Conservation (phyloP, 2,113 vertebrate species). For the Ptyas mucosa region DNA sequence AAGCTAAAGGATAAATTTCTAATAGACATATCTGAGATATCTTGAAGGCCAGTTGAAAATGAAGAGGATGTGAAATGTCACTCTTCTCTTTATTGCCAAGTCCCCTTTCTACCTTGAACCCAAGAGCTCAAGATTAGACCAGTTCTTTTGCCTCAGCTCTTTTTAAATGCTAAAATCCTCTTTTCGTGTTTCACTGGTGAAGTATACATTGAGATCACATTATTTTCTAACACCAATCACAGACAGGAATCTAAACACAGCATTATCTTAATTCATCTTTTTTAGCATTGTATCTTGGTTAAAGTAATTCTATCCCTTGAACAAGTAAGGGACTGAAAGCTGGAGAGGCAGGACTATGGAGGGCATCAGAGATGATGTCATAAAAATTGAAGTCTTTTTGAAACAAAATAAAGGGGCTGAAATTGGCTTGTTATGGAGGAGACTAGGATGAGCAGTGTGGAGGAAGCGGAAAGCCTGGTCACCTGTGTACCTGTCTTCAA, state of each 20-base stretch:
- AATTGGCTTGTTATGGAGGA: constrained; percentile 43
- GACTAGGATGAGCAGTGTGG: constrained; percentile 12
- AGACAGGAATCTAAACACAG: constrained; percentile 63
- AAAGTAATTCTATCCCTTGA: constrained; percentile 50
- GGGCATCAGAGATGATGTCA: constrained; percentile 57
- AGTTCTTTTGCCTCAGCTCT: background rate
- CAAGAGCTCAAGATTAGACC: background rate
- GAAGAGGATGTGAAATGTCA: background rate
- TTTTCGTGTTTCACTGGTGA: constrained; percentile 35
- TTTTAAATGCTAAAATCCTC: constrained; percentile 35
- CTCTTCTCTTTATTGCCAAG: background rate
- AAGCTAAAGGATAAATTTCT: background rate
- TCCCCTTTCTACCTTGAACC: background rate
- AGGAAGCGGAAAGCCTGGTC: constrained; percentile 62
- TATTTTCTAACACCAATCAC: constrained; percentile 48
- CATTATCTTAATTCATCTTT: constrained; percentile 56
- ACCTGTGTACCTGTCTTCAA: constrained; percentile 65
- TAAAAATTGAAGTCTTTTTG: constrained; percentile 58
- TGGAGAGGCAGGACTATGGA: constrained; percentile 38
- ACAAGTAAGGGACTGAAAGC: constrained; percentile 40
- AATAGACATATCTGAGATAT: background rate
- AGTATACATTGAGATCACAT: constrained; percentile 30
- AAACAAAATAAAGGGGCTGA: constrained; percentile 18
- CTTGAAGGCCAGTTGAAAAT: background rate
- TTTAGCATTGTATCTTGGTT: constrained; percentile 52